These are phyloP conservation scores for Reticulitermes lucifugus DNA, from an alignment of 2,888 invertebrate genomes.

Conservation along the genomic window DNA sequence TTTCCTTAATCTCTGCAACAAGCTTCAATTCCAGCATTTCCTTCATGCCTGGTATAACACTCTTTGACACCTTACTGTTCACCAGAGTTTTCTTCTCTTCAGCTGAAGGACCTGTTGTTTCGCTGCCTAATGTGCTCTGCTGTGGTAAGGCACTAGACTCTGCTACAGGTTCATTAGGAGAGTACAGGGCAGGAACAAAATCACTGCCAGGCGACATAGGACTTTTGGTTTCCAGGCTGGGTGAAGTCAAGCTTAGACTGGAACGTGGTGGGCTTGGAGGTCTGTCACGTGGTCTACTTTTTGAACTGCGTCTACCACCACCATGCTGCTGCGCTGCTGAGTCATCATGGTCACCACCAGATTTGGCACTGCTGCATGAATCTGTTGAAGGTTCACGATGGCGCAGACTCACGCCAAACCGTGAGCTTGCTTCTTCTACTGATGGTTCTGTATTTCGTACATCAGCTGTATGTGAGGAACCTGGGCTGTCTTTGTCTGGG, in stretches of 20 bases:
- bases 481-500: constrained; percentile 48
- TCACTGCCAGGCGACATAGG: constrained; percentile 63
- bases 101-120: background rate
- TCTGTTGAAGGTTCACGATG: constrained; percentile 72
- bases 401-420: constrained; percentile 77
- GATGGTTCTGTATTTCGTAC: constrained; percentile 69
- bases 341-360: constrained; percentile 58
- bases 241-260: constrained; percentile 40
- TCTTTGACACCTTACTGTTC: constrained; percentile 61
- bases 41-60: constrained; percentile 73
- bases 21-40: constrained; percentile 85
- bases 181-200: constrained; percentile 52
- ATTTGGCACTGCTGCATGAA: constrained; percentile 69
- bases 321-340: constrained; percentile 61
- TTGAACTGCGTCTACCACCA: constrained; percentile 60
- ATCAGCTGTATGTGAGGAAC: constrained; percentile 34
- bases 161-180: constrained; percentile 53
- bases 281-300: constrained; percentile 61
- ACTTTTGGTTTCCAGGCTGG: constrained; percentile 53
- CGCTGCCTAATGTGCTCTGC: constrained; percentile 46
- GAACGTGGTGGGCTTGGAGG: constrained; percentile 60
- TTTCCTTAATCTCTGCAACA: constrained; percentile 86
- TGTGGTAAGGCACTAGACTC: background rate
- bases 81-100: constrained; percentile 14
- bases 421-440: constrained; percentile 78